Evolutionary conservation across 2,797 vertebrate species (phyloP).

Genomic region (Halcyon leucocephala): DNA sequence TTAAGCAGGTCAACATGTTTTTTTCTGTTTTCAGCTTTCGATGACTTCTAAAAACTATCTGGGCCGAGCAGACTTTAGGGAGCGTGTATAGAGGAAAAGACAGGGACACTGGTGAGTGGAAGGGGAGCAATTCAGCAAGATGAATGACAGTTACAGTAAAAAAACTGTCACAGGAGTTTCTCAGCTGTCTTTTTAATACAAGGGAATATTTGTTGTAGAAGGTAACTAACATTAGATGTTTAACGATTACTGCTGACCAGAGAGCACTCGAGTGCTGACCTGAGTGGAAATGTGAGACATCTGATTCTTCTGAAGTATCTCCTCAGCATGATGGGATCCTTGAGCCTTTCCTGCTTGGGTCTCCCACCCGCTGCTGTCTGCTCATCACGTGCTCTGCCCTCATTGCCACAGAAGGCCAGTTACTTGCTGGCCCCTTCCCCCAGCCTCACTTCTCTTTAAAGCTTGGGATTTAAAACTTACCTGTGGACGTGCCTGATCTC

Average conservation of each 20-base stretch:
- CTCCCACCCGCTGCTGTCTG: neutral
- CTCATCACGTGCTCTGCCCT: neutral
- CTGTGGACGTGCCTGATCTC: neutral
- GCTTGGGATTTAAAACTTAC: neutral
- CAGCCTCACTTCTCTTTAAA: neutral
- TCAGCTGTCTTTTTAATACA: neutral
- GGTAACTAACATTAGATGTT: neutral
- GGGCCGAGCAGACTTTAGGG: neutral
- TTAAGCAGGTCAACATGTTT: conserved; percentile 45
- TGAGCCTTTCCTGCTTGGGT: neutral
- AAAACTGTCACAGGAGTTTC: neutral
- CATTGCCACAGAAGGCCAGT: neutral
- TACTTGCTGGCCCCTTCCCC: neutral
- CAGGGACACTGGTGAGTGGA: neutral
- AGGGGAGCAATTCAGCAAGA: neutral
- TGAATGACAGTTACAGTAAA: neutral
- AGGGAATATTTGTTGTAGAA: neutral
- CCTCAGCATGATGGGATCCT: neutral
- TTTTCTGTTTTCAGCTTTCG: conserved; percentile 15
- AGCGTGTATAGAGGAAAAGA: neutral
- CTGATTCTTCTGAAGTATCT: neutral
- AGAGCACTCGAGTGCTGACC: neutral
- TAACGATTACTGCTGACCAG: neutral
- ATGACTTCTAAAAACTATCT: conserved; percentile 15
- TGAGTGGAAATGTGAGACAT: neutral